Evolutionary conservation across 2,888 invertebrate species (phyloP).

Genomic region (Conomelus anceps): DNA sequence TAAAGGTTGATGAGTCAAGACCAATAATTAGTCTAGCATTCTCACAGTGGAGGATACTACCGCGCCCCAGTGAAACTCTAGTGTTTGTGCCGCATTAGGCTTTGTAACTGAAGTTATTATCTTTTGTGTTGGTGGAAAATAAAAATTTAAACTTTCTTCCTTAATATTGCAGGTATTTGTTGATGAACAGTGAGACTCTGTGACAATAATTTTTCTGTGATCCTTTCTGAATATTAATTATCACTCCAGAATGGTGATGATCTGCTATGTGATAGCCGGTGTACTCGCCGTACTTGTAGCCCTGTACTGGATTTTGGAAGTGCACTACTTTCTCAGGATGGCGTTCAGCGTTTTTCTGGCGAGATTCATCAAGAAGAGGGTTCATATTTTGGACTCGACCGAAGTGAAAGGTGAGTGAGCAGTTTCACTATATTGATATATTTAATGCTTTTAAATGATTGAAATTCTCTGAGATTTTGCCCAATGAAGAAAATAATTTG

Average conservation of each 20-base stretch:
- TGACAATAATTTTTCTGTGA: background rate
- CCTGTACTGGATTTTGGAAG: conserved; percentile 57
- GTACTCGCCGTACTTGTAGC: conserved; percentile 45
- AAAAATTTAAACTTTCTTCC: background rate
- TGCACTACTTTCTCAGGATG: conserved; percentile 67
- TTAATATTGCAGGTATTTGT: background rate
- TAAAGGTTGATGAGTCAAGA: background rate
- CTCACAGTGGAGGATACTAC: background rate
- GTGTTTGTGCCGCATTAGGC: background rate
- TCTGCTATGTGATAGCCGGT: conserved; percentile 43
- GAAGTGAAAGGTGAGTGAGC: conserved; percentile 57
- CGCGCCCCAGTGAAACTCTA: too few relatives aligned
- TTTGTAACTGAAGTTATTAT: too few relatives aligned
- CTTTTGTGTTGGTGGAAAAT: too few relatives aligned
- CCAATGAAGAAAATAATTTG: too few relatives aligned
- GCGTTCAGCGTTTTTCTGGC: conserved; percentile 59
- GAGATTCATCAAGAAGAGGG: conserved; percentile 55
- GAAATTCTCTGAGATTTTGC: too few relatives aligned
- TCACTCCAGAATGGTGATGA: conserved; percentile 34
- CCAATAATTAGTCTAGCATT: background rate
- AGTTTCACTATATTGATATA: background rate
- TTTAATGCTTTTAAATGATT: background rate
- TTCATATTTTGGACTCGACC: conserved; percentile 59
- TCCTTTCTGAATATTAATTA: background rate
- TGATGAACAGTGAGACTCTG: background rate